Base-by-base conservation (phyloP, 2,888 invertebrate species). In the Lottia gigantea region DNA sequence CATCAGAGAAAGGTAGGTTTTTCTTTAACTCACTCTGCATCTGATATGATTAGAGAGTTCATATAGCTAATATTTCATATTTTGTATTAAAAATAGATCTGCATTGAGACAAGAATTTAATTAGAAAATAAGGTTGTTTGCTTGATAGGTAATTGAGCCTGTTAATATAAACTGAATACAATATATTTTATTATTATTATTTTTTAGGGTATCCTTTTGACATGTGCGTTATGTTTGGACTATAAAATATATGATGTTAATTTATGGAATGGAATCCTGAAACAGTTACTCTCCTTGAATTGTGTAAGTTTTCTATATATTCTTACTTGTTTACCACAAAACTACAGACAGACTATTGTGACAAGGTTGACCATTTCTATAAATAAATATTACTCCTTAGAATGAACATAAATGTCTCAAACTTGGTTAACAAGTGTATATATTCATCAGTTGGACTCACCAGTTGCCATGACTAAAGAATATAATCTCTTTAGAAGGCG, bases 211-310 rank as follows among this genome's bases (percentile, higher is more conserved):
- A 78, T 82, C 1, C 71, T 79, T 1, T 64, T 85, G 67, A 81
- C 83, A 1, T 78, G 82, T 1, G 76, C 79, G 46, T 67, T 86
- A 66, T 86, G 86, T 72, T 76, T 85, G 45, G 86, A 86, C 73
- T 85, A 78, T 73, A 73, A 78, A 45, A 76, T 85, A 16, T 73
- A 80, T 68, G 83, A 84, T 67, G 73, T 75, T 16, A 81, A 80
- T 62, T 72, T 85, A 62, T 86, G 86, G 86, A 78, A 80, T 62
- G 77, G 78, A 62, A 73, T 86, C 0, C 72, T 85, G 8, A 80
- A 83, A 63, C 82, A 84, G 69, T 72, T 85, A 49, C 70, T 80
- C 46, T 77, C 77, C 25, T 81, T 83, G 73, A 72, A 76, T 45
- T 74, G 84, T 81, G 85, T 85, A 71, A 72, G 83, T 76, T 31